Evolutionary conservation across 2,797 vertebrate species (phyloP).

Genomic region (Macropus fuliginosus): DNA sequence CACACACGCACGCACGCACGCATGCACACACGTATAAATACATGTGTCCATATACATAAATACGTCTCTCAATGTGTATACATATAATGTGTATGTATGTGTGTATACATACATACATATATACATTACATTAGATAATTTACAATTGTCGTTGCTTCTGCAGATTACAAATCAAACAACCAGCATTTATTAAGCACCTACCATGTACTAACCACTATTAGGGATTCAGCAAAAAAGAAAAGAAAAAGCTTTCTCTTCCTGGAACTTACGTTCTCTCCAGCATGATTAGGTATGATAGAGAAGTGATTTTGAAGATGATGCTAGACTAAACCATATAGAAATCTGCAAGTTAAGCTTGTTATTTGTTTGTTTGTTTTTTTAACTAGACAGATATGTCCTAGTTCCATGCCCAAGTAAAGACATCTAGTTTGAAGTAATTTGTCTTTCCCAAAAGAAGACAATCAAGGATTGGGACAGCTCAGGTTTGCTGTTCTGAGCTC

Average conservation of each 20-base stretch:
- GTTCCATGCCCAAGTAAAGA: background rate
- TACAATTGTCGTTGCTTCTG: background rate
- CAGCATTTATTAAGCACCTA: background rate
- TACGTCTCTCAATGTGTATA: background rate
- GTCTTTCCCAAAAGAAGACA: background rate
- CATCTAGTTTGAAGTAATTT: background rate
- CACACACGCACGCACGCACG: slow-evolving; percentile 56
- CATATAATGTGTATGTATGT: background rate
- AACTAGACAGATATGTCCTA: background rate
- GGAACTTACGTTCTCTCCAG: background rate
- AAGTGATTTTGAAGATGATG: background rate
- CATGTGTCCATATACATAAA: background rate
- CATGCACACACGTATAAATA: background rate
- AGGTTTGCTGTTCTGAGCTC: background rate
- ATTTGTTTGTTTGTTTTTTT: background rate
- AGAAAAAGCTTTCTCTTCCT: background rate
- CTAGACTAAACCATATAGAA: background rate
- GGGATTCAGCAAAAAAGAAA: background rate
- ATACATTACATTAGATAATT: background rate
- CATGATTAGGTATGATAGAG: background rate
- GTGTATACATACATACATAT: background rate
- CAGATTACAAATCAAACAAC: background rate
- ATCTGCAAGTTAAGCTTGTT: background rate
- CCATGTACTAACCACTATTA: background rate
- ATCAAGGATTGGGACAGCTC: background rate